These are phyloP conservation scores for Cyrtodaria siliqua DNA, from an alignment of 2,888 invertebrate species.

Conservation along the genomic window DNA sequence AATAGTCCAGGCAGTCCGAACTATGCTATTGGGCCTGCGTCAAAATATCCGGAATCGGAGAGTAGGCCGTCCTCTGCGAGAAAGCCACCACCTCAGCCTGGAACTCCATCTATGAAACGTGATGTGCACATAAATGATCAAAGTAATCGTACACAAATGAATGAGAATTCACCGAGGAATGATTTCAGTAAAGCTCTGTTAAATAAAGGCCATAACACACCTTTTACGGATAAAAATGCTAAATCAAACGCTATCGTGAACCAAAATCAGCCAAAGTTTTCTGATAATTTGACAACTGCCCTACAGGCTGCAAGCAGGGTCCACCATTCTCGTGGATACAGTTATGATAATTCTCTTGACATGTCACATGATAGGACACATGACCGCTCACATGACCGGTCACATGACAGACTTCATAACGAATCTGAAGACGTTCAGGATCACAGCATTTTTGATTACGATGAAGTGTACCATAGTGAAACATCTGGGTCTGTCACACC, in stretches of 20 bases:
- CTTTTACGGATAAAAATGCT: not conserved
- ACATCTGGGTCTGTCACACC: conserved; percentile 77
- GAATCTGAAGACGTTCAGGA: conserved; percentile 54
- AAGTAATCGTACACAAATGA: not conserved
- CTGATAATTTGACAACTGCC: conserved; percentile 44
- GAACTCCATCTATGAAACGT: not conserved
- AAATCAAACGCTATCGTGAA: not conserved
- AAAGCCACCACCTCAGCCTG: conserved; percentile 24
- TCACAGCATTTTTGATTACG: conserved; percentile 75
- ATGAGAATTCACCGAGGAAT: not conserved
- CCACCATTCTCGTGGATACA: conserved; percentile 1
- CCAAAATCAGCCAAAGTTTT: conserved; percentile 22
- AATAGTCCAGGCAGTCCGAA: conserved; percentile 42
- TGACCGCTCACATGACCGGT: conserved; percentile 40
- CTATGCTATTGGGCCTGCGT: conserved; percentile 71
- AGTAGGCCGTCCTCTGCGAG: conserved; percentile 63
- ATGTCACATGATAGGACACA: conserved; percentile 37
- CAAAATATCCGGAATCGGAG: conserved; percentile 74
- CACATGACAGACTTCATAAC: conserved; percentile 35
- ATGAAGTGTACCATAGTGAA: conserved; percentile 60
- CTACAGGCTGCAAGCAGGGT: conserved; percentile 42
- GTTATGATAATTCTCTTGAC: conserved; percentile 42
- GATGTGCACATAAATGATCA: not conserved
- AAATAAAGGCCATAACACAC: not conserved
- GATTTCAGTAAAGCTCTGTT: conserved; percentile 12